These are phyloP conservation scores for Lordiphosa collinella DNA, from an alignment of 1,140 invertebrate species.

Conservation along the genomic window DNA sequence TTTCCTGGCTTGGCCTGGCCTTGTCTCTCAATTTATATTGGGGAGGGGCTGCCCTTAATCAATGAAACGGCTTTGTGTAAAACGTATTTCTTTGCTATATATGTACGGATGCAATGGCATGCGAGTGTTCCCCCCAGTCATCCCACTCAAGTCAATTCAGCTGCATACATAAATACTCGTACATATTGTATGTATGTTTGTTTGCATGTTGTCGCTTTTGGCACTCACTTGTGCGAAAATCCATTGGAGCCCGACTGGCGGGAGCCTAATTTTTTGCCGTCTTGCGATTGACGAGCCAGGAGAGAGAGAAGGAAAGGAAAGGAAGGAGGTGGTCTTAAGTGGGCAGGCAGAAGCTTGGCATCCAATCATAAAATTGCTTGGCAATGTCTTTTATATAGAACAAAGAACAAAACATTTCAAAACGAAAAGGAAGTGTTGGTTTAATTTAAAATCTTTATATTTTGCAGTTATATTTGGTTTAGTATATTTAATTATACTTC, in stretches of 20 bases:
- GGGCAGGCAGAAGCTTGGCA: conserved; percentile 46
- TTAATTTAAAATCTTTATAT: conserved; percentile 2
- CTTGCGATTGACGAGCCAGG: conserved; percentile 33
- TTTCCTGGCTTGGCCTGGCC: conserved; percentile 59
- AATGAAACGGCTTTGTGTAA: conserved; percentile 62
- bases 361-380: conserved; percentile 70
- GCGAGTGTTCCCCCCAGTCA: conserved; percentile 23
- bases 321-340: conserved; percentile 18
- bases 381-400: conserved; percentile 59
- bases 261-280: conserved; percentile 73
- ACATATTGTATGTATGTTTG: conserved; percentile 14
- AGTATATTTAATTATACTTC: too few species aligned
- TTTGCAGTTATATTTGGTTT: too few species aligned
- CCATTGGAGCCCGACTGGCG: conserved; percentile 73
- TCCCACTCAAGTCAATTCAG: conserved; percentile 28
- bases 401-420: conserved; percentile 6
- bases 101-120: conserved; percentile 63
- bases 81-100: conserved; percentile 25
- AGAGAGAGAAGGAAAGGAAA: not conserved
- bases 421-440: conserved; percentile 22
- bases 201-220: conserved; percentile 66
- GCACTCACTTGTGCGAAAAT: conserved; percentile 75
- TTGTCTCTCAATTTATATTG: conserved; percentile 26
- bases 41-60: conserved; percentile 47
- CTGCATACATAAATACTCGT: conserved; percentile 17